A percentile compares a stretch with the other conserved stretches of the same genome.
Evolutionary conservation across 2,797 vertebrate genomes (phyloP).

Genomic region (Liasis olivaceus): DNA sequence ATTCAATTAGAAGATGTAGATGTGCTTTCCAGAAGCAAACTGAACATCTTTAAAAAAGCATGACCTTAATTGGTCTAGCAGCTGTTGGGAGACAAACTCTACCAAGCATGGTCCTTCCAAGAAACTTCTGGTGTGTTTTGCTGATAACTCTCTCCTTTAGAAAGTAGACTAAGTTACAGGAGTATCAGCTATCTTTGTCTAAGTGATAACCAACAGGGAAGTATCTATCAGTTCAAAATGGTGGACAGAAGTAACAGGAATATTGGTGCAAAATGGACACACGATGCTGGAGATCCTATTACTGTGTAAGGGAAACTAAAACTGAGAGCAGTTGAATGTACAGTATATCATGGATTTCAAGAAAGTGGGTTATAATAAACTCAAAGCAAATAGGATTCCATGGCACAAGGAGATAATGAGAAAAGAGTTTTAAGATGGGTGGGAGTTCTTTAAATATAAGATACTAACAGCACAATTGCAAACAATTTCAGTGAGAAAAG

Average conservation of each 20-base stretch:
- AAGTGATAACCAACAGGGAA: not conserved
- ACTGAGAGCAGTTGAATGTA: not conserved
- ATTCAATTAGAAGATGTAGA: not conserved
- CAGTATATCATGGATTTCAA: not conserved
- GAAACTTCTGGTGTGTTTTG: not conserved
- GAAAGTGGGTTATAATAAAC: not conserved
- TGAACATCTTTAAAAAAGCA: not conserved
- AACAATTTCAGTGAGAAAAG: not conserved
- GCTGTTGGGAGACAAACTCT: not conserved
- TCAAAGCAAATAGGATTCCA: not conserved
- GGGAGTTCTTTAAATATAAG: not conserved
- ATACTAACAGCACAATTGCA: not conserved
- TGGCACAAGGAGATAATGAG: not conserved
- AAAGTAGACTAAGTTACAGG: not conserved
- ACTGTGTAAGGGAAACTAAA: not conserved
- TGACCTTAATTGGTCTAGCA: not conserved
- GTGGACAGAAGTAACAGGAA: not conserved
- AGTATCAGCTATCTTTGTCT: not conserved
- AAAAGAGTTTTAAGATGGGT: not conserved
- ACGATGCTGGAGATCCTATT: not conserved
- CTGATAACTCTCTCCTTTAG: not conserved
- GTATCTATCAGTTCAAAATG: not conserved
- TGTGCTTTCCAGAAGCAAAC: not conserved
- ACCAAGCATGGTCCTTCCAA: not conserved
- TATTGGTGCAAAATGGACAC: not conserved